Evolutionary conservation across 92 coral and sea anemone species (phyloP).

Genomic region (Nematostella vectensis): DNA sequence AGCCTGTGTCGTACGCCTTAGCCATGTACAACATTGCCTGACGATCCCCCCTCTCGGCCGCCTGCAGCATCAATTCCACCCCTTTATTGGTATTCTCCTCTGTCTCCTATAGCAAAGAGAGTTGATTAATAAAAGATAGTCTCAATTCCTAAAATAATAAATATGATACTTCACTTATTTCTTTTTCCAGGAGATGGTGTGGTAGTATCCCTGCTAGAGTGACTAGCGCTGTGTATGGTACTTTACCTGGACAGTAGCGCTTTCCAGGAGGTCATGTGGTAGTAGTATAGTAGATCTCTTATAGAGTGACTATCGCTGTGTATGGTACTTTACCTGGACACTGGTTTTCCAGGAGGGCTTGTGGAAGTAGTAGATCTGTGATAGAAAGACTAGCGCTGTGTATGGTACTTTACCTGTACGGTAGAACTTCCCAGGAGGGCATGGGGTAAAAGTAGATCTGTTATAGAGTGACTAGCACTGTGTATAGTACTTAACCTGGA

Average conservation of each 20-base stretch:
- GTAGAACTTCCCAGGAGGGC: conserved; percentile 46
- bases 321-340: conserved; percentile 68
- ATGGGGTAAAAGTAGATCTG: conserved; percentile 81
- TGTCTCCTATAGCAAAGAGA: conserved; percentile 58
- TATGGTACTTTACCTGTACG: conserved; percentile 68
- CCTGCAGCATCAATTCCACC: conserved; percentile 69
- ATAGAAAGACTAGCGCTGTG: conserved; percentile 61
- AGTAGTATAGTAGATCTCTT: conserved; percentile 76
- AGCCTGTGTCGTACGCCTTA: conserved; percentile 81
- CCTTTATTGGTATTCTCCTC: conserved; percentile 69
- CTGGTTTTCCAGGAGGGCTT: conserved; percentile 50
- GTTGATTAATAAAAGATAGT: background rate
- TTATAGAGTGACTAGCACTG: conserved; percentile 66
- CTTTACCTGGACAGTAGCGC: conserved; percentile 64
- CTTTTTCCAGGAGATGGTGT: too few relatives aligned
- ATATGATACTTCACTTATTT: too few relatives aligned
- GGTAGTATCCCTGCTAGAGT: too few relatives aligned
- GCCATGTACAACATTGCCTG: conserved; percentile 96
- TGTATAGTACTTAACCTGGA: conserved; percentile 65
- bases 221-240: too few relatives aligned
- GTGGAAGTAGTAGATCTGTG: conserved; percentile 82
- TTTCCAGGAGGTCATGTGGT: conserved; percentile 65
- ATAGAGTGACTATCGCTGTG: too few relatives aligned
- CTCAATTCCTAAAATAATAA: too few relatives aligned
- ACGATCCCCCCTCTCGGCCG: conserved; percentile 73